Percentiles rank a stretch among this genome's conserved stretches.
These are phyloP conservation scores for Tricholaema leucomelas DNA, from an alignment of 2,113 vertebrate genomes.

Conservation along the genomic window DNA sequence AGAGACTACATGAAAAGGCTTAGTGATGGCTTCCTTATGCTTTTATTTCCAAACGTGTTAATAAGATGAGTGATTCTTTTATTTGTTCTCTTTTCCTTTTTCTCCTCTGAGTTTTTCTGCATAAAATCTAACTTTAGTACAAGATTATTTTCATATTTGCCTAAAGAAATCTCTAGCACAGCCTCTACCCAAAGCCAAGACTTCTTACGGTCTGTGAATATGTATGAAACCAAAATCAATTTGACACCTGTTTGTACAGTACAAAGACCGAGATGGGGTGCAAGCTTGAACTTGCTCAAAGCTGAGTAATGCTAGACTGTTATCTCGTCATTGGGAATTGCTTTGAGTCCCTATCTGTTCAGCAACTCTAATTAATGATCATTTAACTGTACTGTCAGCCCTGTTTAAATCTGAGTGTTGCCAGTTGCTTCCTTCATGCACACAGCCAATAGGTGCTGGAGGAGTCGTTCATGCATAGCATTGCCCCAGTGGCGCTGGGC, in stretches of 20 bases:
- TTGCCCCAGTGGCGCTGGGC: constrained; percentile 81
- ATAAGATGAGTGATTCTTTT: background rate
- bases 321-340: constrained; percentile 81
- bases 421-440: constrained; percentile 75
- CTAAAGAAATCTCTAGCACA: background rate
- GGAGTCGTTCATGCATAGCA: constrained; percentile 81
- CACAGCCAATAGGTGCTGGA: constrained; percentile 78
- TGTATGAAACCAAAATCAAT: constrained; percentile 4
- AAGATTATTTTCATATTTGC: background rate
- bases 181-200: background rate
- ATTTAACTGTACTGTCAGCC: constrained; percentile 93
- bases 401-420: constrained; percentile 86
- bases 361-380: constrained; percentile 95
- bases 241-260: background rate
- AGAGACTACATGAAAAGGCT: background rate
- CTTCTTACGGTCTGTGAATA: constrained; percentile 13
- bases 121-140: background rate
- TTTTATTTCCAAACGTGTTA: background rate
- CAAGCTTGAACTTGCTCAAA: constrained; percentile 38
- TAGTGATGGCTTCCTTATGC: background rate
- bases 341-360: constrained; percentile 84
- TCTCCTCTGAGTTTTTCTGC: background rate
- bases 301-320: constrained; percentile 71
- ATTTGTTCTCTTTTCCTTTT: background rate
- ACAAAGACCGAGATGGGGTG: constrained; percentile 43